phyloP scores from a whole-genome alignment of 2,113 vertebrate genomes.

The Dicerorhinus sumatrensis region DNA sequence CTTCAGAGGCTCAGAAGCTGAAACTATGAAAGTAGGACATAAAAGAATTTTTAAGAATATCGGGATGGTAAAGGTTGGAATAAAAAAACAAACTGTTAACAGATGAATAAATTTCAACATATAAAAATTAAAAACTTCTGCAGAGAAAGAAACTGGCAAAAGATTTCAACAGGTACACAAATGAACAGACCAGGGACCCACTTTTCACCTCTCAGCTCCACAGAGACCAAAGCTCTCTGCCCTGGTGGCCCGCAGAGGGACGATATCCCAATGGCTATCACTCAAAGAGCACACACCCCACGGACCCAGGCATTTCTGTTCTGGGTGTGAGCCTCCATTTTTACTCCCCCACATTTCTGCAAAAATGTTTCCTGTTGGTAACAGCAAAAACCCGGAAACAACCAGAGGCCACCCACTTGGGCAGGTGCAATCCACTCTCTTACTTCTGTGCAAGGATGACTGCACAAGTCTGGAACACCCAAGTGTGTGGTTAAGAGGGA shows the following conservation, averaged over 20 bases:
- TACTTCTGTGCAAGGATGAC: accelerated
- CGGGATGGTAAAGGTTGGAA: too few species aligned
- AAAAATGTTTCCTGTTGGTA: neutral
- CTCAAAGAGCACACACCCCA: accelerated
- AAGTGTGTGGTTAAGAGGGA: accelerated
- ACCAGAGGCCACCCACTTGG: neutral
- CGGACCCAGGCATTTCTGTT: neutral
- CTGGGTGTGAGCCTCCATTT: neutral
- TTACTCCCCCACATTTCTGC: neutral
- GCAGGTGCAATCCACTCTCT: accelerated
- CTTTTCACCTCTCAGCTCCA: accelerated
- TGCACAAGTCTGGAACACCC: neutral
- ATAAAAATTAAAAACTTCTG: neutral
- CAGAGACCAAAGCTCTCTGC: accelerated
- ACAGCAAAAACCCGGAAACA: neutral
- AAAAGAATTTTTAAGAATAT: neutral
- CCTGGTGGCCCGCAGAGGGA: neutral
- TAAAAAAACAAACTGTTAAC: neutral
- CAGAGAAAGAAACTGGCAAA: neutral
- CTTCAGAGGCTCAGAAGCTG: neutral
- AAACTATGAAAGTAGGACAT: neutral
- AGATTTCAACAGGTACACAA: neutral
- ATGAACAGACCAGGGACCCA: accelerated
- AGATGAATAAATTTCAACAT: neutral
- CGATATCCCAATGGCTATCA: accelerated